phyloP scores from a whole-genome alignment of 92 coral and sea anemone genomes.

The Galaxea fascicularis region DNA sequence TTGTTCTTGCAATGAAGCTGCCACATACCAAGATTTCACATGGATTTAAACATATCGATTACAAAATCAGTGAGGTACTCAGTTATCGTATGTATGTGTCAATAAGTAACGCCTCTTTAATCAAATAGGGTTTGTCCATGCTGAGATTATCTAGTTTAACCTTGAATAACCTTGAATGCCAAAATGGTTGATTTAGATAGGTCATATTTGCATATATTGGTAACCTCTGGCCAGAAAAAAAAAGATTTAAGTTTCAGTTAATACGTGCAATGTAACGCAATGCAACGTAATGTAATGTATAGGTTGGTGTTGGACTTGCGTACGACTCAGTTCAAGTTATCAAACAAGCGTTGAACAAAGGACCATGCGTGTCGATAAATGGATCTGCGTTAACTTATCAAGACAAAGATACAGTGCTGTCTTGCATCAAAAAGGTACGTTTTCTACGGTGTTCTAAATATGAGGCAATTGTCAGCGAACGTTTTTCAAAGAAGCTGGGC shows the following conservation, averaged over 20 bases:
- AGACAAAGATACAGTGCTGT: not conserved
- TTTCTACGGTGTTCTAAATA: too few relatives aligned
- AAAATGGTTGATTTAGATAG: too few relatives aligned
- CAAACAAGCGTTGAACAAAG: not conserved
- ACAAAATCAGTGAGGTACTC: not conserved
- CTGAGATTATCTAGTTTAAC: too few relatives aligned
- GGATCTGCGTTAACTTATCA: not conserved
- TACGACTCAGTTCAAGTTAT: conserved; percentile 30
- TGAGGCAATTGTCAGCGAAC: too few relatives aligned
- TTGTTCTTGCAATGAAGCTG: not conserved
- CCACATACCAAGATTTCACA: not conserved
- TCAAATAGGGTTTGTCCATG: too few relatives aligned
- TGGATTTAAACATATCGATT: not conserved
- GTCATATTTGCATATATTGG: too few relatives aligned
- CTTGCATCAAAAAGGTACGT: not conserved
- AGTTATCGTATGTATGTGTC: not conserved
- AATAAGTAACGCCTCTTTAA: too few relatives aligned
- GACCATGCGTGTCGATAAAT: not conserved
- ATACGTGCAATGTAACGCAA: too few relatives aligned
- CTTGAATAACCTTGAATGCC: too few relatives aligned
- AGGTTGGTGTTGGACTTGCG: conserved; percentile 28
- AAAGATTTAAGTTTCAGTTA: not conserved
- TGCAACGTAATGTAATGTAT: not conserved
- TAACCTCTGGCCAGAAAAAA: too few relatives aligned
- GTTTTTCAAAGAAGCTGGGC: too few relatives aligned